These are phyloP conservation scores for Bimastos eiseni DNA, from an alignment of 2,888 invertebrate species.

Conservation along the genomic window DNA sequence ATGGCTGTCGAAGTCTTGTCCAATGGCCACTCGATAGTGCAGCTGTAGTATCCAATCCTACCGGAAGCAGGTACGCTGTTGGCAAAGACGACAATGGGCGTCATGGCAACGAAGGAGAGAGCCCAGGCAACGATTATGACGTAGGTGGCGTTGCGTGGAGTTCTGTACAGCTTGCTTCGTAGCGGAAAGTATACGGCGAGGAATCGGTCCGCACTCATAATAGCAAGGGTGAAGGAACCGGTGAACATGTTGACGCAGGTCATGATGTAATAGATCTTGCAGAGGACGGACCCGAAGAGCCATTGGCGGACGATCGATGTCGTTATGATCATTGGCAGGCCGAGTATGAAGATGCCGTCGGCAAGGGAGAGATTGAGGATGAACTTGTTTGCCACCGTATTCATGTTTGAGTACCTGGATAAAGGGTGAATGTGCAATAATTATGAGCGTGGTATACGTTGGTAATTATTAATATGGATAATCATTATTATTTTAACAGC, in stretches of 20 bases:
- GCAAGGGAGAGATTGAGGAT: conserved; percentile 46
- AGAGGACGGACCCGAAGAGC: conserved; percentile 43
- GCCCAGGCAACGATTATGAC: conserved; percentile 43
- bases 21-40: neutral
- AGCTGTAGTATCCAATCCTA: neutral
- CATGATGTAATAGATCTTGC: conserved; percentile 43
- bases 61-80: neutral
- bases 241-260: conserved; percentile 46
- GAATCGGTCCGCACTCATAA: conserved; percentile 46
- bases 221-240: conserved; percentile 43
- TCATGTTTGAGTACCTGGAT: conserved; percentile 45
- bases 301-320: conserved; percentile 39
- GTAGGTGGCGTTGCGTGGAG: conserved; percentile 39
- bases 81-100: neutral
- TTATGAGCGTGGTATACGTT: too few species aligned
- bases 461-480: too few species aligned
- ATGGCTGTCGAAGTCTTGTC: conserved; percentile 42
- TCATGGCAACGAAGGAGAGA: conserved; percentile 40
- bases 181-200: conserved; percentile 45
- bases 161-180: conserved; percentile 41
- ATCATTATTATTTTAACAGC: too few species aligned
- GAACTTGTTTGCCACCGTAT: conserved; percentile 46
- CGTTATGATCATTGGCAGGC: conserved; percentile 43
- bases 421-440: neutral
- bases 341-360: conserved; percentile 43